Percentiles rank a stretch among this genome's conserved stretches.
Conservation (phyloP, 2,113 vertebrate genomes). For the Chaetorhynchus papuensis region DNA sequence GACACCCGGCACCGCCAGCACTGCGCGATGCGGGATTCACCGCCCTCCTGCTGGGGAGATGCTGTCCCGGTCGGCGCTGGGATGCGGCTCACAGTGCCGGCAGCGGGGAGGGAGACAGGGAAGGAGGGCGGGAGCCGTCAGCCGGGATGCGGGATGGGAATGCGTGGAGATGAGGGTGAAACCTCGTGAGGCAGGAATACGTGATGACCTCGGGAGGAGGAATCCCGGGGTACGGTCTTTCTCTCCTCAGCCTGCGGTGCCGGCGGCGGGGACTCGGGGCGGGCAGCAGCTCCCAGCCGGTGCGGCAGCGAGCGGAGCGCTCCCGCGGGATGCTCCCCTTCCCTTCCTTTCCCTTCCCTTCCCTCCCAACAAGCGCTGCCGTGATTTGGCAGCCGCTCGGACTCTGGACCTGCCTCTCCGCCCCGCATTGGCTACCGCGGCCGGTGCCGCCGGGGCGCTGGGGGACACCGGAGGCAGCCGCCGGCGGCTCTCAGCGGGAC, state of each 20-base stretch:
- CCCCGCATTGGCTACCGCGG: background rate
- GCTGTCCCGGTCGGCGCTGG: background rate
- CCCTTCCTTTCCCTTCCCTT: background rate
- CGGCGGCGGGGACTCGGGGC: background rate
- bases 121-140: background rate
- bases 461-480: background rate
- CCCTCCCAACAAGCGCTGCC: background rate
- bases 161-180: background rate
- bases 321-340: background rate
- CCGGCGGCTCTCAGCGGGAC: background rate
- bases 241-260: background rate
- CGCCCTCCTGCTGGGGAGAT: background rate
- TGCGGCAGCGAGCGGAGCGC: background rate
- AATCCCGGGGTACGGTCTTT: background rate
- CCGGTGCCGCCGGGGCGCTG: background rate
- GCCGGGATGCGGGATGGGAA: background rate
- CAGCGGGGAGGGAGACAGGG: background rate
- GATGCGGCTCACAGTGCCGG: background rate
- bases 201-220: background rate
- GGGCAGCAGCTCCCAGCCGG: background rate
- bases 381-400: slow-evolving; percentile 12
- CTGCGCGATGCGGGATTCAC: background rate
- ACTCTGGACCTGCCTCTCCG: background rate
- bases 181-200: background rate
- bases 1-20: background rate